Base-by-base conservation (phyloP, 2,113 vertebrate species). In the Anhinga rufa region DNA sequence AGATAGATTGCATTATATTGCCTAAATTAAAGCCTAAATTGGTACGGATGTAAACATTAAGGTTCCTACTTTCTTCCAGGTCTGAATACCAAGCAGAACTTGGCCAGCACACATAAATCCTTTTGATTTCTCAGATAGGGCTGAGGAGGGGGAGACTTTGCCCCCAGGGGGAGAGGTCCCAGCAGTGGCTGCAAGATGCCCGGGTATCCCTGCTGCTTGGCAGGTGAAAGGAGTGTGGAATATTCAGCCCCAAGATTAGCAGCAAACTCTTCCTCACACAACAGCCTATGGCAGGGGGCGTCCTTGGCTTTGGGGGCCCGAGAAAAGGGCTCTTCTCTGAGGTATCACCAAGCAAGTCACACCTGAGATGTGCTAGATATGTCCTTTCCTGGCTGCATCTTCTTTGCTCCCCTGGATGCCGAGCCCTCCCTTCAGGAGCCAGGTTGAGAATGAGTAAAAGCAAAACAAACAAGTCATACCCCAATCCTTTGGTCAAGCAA, bases 1-100 rank as follows among this genome's bases (percentile, higher is more conserved):
- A 95, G 86, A 81, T 26, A 74, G 79, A 90, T 82, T 92, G 92
- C 79, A 85, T 85, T 93, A 36, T 76, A 82, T 57, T 76, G 71
- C 74, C 84, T 79, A 40, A 82, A 95, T 94, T 72, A 85, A 91
- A 87, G 81, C 31, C 40, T 86, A 76, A 83, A 66, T 92, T 64
- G 70, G 14, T 79, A 54, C 0, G 1, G 74, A 77, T 77, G 86
- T 80, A 91, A 95, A 92, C 64, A 55, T 46, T 72, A 61, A n/a
- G 25, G 65, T 14, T 92, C 77, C 58, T 68, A 17, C 77, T 42
- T 90, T 80, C 61, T 71, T 60, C 29, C 31, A 28, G 40, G 36
- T 60, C 86, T 91, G 95, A 92, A 91, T 70, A 87, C 20, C 78
- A 92, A 92, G 52, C 19, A 85, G 91, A 75, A 58, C 52, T 16